Conservation (phyloP, 2,113 vertebrate species). For the Periophthalmus modestus region DNA sequence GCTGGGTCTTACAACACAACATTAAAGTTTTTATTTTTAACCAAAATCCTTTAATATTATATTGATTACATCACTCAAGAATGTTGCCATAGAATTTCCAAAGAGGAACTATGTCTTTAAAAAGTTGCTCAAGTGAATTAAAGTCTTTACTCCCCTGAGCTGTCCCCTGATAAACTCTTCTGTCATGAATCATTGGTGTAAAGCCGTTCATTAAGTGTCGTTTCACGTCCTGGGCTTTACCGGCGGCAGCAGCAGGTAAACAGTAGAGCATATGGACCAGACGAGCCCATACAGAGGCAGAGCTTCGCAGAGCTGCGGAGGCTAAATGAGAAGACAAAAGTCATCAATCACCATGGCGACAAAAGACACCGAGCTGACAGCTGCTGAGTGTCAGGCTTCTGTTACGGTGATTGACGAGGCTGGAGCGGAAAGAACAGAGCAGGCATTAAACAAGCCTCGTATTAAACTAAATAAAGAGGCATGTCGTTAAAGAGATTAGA, state of each 20-base stretch:
- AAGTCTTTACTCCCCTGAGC: background rate
- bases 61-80: too few species aligned
- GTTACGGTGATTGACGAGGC: slow-evolving; percentile 8
- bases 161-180: background rate
- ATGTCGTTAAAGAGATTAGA: too few species aligned
- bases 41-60: too few species aligned
- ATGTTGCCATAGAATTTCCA: too few species aligned
- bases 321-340: slow-evolving; percentile 1
- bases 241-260: slow-evolving; percentile 10
- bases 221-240: slow-evolving; percentile 23
- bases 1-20: too few species aligned
- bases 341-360: slow-evolving; percentile 18
- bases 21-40: too few species aligned
- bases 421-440: background rate
- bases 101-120: too few species aligned
- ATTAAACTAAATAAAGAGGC: too few species aligned
- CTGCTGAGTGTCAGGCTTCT: slow-evolving; percentile 23
- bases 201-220: slow-evolving; percentile 44
- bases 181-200: slow-evolving; percentile 47
- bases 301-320: background rate
- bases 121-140: background rate
- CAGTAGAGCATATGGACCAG: slow-evolving; percentile 39
- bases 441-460: too few species aligned
- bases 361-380: slow-evolving; percentile 7
- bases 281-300: background rate